Percentiles rank a stretch among this genome's conserved stretches.
Conservation (phyloP, 2,888 invertebrate species). For the Eupithecia inturbata region DNA sequence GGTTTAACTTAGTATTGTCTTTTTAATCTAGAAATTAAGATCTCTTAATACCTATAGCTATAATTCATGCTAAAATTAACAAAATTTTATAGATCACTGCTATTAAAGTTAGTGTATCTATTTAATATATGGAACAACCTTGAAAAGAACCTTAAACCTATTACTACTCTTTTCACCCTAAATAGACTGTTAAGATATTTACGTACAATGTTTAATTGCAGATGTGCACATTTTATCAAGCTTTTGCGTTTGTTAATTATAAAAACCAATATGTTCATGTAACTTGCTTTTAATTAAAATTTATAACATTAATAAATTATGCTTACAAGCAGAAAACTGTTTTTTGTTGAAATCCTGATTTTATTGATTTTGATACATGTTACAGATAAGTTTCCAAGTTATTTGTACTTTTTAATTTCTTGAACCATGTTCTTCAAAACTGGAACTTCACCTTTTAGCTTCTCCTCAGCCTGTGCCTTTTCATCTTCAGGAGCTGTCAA, state of each 20-base stretch:
- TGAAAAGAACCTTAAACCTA: neutral
- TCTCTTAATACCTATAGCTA: neutral
- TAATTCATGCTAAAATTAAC: neutral
- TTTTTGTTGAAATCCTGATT: neutral
- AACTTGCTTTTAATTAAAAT: conserved; percentile 28
- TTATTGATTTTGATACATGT: conserved; percentile 3
- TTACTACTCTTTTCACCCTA: neutral
- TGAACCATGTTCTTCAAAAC: conserved; percentile 67
- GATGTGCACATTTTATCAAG: conserved; percentile 6
- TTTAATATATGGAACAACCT: neutral
- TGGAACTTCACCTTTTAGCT: conserved; percentile 66
- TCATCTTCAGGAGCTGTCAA: conserved; percentile 69
- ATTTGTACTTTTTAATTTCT: conserved; percentile 76
- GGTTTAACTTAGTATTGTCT: neutral
- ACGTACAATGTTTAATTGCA: neutral
- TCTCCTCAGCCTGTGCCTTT: conserved; percentile 61
- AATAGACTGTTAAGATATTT: neutral
- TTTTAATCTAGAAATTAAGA: neutral
- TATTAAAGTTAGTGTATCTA: neutral
- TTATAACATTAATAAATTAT: conserved; percentile 18
- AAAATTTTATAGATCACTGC: neutral
- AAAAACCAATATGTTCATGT: neutral
- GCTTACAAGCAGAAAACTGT: conserved; percentile 19
- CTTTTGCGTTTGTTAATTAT: neutral
- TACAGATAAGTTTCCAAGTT: neutral